Base-by-base conservation (phyloP, 2,113 vertebrate genomes). In the Cyphomyrus discorhynchus region DNA sequence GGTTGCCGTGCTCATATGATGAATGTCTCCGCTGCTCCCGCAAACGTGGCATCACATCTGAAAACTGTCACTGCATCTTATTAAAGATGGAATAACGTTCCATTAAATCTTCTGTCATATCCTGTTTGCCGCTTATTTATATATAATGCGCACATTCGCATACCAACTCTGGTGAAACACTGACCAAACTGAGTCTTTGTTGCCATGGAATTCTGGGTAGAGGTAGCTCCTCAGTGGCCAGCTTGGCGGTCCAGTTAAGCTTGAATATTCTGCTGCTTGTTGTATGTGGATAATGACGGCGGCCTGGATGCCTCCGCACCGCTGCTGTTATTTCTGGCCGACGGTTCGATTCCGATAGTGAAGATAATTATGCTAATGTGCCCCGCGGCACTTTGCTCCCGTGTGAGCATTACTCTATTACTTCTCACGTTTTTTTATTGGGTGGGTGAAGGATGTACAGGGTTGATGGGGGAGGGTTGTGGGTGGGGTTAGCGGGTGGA, bases 31-130 rank as follows among this genome's bases (percentile, higher is more conserved):
- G 3, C 46, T 52, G 15, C 84, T 31, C 24, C 84, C 15, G 21
- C 47, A 86, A 31, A 86, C 27, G 47, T 86, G 27, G 46, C 27
- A 5, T 24, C 49, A 49, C 47, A 31, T 86, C 46, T 49, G 84
- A 86, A 84, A 84, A 47, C 46, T 89, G 74, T 85, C 49, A 42
- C 4, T 8, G 74, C 77, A 17, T 58, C 62, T 80, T 80, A 42
- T 39, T n/a, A 70, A 56, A 39, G 50, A 31, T 13, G 27, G 50
- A 87, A 42, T 42, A 39, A 56, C 86, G 17, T 86, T 86, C 83
- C 83, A 86, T 86, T 86, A 47, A 53, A 87, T 27, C 52, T 87
- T 27, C 50, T 87, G 86, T 56, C 86, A 53, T 87, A 53, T 87
- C 86, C 47, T 87, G 86, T 53, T 87, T 87, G 13, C 9, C n/a